Conservation (phyloP, 2,888 invertebrate genomes). For the Notodromas monacha region DNA sequence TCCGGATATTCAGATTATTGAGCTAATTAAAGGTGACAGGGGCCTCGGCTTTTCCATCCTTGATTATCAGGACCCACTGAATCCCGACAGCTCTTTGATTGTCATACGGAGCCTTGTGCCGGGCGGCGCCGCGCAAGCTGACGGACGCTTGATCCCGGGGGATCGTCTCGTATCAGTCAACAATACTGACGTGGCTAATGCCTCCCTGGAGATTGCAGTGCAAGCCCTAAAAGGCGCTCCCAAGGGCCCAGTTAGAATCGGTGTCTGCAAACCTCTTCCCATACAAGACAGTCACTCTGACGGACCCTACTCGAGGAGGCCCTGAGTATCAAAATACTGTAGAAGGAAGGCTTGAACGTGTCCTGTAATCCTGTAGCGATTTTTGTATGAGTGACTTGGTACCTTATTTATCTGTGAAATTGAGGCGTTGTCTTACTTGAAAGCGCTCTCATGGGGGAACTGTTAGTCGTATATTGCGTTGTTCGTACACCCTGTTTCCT, state of each 20-base stretch:
- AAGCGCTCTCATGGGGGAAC: too few species aligned
- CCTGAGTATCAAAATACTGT: too few species aligned
- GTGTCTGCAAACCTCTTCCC: constrained; percentile 32
- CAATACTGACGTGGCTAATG: constrained; percentile 67
- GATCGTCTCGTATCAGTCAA: constrained; percentile 37
- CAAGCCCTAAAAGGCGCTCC: constrained; percentile 85
- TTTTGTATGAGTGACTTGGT: too few species aligned
- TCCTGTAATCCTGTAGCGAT: too few species aligned
- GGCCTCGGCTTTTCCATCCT: constrained; percentile 94
- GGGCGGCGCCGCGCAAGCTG: constrained; percentile 84
- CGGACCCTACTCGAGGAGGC: too few species aligned
- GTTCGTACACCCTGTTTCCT: too few species aligned
- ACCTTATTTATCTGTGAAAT: too few species aligned
- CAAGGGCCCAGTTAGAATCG: constrained; percentile 71
- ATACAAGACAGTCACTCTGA: too few species aligned
- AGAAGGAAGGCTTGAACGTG: too few species aligned
- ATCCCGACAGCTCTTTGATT: constrained; percentile 87
- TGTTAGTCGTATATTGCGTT: too few species aligned
- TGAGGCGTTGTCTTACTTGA: too few species aligned
- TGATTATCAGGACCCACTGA: constrained; percentile 90
- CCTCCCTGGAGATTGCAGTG: constrained; percentile 80
- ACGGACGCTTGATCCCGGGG: constrained; percentile 88
- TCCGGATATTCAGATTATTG: constrained; percentile 39
- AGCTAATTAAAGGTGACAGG: constrained; percentile 75
- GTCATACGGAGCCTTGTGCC: constrained; percentile 92